Evolutionary conservation across 2,888 invertebrate genomes (phyloP).

Genomic region (Ormyrus rosae): DNA sequence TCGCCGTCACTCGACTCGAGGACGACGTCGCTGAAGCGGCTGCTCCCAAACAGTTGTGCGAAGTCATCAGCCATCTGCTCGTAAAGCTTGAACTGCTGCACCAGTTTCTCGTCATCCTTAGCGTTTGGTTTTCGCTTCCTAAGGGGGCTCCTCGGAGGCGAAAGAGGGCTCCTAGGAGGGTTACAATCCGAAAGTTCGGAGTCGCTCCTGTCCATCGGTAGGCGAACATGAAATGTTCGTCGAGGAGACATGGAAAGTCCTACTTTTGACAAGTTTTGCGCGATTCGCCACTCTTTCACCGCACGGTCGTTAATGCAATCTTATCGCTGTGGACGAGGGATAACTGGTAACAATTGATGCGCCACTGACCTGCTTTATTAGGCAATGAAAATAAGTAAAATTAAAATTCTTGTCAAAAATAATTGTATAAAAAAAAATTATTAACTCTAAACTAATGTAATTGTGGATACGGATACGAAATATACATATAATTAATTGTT

Average conservation of each 20-base stretch:
- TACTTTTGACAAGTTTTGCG: slow-evolving; percentile 31
- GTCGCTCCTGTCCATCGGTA: too few relatives aligned
- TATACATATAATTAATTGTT: too few relatives aligned
- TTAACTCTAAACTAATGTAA: too few relatives aligned
- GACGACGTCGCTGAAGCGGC: slow-evolving; percentile 29
- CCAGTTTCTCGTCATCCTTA: not conserved
- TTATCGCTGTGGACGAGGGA: slow-evolving; percentile 41
- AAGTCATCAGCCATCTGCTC: slow-evolving; percentile 16
- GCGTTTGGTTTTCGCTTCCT: not conserved
- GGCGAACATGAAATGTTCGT: not conserved
- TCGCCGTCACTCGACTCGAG: not conserved
- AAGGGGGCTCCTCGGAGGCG: not conserved
- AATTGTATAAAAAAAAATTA: too few relatives aligned
- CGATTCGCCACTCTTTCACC: slow-evolving; percentile 40
- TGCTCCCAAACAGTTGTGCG: not conserved
- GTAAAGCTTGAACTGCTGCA: too few relatives aligned
- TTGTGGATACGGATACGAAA: too few relatives aligned
- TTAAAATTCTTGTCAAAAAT: too few relatives aligned
- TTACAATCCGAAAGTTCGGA: too few relatives aligned
- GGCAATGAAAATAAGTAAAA: too few relatives aligned
- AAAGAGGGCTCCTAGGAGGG: too few relatives aligned
- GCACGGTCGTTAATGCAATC: slow-evolving; percentile 27
- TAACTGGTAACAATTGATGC: too few relatives aligned
- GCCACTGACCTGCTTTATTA: too few relatives aligned
- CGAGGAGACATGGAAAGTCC: not conserved